These are phyloP conservation scores for Myiopsitta monachus DNA, from an alignment of 2,113 vertebrate genomes.

Conservation along the genomic window DNA sequence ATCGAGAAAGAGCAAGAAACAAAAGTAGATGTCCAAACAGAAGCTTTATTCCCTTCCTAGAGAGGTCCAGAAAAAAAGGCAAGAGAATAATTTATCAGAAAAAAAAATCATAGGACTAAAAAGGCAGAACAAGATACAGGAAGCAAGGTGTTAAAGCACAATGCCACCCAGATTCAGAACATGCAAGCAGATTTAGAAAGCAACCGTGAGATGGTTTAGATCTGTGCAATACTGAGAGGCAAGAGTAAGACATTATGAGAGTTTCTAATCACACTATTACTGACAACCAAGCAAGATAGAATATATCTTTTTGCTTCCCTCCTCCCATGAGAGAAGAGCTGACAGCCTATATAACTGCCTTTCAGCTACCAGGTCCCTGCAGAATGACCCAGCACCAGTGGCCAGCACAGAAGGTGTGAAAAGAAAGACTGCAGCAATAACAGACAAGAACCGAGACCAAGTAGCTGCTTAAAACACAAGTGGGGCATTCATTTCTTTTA, in stretches of 20 bases:
- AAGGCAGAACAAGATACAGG: not conserved
- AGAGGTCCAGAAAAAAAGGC: not conserved
- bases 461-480: rapidly evolving
- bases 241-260: not conserved
- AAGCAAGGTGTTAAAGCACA: not conserved
- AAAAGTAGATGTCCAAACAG: not conserved
- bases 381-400: not conserved
- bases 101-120: not conserved
- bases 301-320: not conserved
- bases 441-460: not conserved
- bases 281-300: not conserved
- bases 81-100: not conserved
- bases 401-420: not conserved
- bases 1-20: not conserved
- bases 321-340: not conserved
- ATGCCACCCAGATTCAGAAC: not conserved
- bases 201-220: not conserved
- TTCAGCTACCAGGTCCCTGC: not conserved
- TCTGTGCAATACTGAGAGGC: not conserved
- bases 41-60: not conserved
- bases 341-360: not conserved
- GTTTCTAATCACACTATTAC: not conserved
- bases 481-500: not conserved
- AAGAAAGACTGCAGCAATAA: not conserved
- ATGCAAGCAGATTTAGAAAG: not conserved